Conservation (phyloP, 2,797 vertebrate genomes). For the Myotis findleyi region DNA sequence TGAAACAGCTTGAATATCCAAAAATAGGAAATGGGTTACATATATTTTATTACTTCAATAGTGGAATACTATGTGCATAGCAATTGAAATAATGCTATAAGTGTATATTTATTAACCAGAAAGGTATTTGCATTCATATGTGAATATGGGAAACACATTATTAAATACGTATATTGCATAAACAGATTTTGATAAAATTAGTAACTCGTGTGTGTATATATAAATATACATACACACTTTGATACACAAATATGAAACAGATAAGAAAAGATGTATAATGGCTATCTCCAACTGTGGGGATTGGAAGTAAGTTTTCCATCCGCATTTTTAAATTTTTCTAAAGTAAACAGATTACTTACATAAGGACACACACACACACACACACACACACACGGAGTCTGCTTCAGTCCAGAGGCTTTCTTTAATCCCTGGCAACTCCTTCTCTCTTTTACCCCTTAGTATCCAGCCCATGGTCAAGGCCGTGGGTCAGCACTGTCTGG, state of each 20-base stretch:
- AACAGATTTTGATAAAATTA: conserved; percentile 28
- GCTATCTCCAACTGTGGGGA: background rate
- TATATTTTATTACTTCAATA: background rate
- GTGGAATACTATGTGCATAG: background rate
- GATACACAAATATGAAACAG: background rate
- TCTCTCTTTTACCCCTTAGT: background rate
- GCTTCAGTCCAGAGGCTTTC: background rate
- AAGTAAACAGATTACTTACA: background rate
- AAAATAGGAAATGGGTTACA: background rate
- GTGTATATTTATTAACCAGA: background rate
- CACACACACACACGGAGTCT: background rate
- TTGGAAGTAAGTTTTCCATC: conserved; percentile 25
- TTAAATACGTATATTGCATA: background rate
- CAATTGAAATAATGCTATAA: background rate
- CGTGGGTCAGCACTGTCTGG: background rate
- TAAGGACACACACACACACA: background rate
- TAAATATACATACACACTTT: background rate
- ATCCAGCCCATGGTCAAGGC: background rate
- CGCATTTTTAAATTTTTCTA: background rate
- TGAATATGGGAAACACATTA: conserved; percentile 1
- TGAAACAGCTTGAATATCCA: background rate
- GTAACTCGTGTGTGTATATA: background rate
- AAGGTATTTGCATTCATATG: background rate
- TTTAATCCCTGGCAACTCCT: background rate
- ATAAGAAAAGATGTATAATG: background rate